Base-by-base conservation (phyloP, 2,888 invertebrate genomes). In the Tubiluchus corallicola region DNA sequence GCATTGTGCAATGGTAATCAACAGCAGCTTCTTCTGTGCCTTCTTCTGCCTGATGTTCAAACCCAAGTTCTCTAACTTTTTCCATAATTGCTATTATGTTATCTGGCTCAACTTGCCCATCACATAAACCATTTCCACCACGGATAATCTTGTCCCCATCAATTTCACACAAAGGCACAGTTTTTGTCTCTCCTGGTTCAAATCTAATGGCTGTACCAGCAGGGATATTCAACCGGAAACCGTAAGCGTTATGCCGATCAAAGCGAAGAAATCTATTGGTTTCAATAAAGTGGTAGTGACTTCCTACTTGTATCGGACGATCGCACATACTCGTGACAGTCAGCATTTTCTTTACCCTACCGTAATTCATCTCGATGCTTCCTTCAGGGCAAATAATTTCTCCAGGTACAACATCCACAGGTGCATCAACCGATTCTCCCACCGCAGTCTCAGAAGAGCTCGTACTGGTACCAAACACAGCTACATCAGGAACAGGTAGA, bases 271-370 rank as follows among this genome's bases (percentile, higher is more conserved):
- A 49, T 41, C 57, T 58, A 48, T 61, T 62, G n/a, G 56, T 53
- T 50, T 62, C 62, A 3, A 57, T 53, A 44, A 62, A 61, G 45
- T 61, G 57, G 38, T 57, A 61, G 45, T 62, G 62, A 44, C 59
- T 60, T 17, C 62, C 62, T 41, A 62, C 52, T 57, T 58, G 48
- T 1, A 45, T 45, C 37, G 21, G 20, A 21, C 61, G 48, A 45
- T 59, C 60, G 49, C 61, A 60, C 5, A 53, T 45, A 43, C 58
- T 61, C 42, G 54, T 51, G 1, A 62, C 60, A 17, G 49, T 51
- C 4, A 62, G 41, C 3, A 51, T 40, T 2, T 51, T 49, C 1
- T 49, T 48, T 13, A 50, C 44, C 3, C 59, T 51, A 3, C 54
- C 56, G 43, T 53, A 48, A 47, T 61, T 61, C 2, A 62, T 43